Conservation (phyloP, 2,797 vertebrate genomes). For the Spheniscus humboldti region DNA sequence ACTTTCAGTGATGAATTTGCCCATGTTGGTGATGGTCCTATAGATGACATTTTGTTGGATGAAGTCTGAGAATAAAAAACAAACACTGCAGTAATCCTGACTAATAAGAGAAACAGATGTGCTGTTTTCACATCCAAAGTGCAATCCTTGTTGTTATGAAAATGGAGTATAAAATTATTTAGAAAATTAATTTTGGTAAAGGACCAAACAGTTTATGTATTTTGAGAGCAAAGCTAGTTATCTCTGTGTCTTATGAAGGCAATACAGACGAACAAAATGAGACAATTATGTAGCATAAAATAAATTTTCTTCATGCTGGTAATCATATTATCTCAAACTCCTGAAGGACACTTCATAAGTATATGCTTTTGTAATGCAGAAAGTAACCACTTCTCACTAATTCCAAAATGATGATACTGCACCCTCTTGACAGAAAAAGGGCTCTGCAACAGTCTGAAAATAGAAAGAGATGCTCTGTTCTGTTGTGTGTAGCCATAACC, state of each 20-base stretch:
- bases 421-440: not conserved
- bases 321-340: not conserved
- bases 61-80: slow-evolving; percentile 65
- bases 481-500: not conserved
- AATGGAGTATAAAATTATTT: not conserved
- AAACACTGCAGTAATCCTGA: not conserved
- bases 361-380: not conserved
- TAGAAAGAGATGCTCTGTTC: not conserved
- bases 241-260: not conserved
- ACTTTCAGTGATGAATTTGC: slow-evolving; percentile 66
- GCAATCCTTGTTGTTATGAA: not conserved
- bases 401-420: not conserved
- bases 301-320: not conserved
- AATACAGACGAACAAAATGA: not conserved
- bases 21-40: slow-evolving; percentile 47
- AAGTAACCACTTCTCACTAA: not conserved
- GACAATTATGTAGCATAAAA: not conserved
- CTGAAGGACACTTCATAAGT: not conserved
- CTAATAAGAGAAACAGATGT: not conserved
- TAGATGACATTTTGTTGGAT: slow-evolving; percentile 75
- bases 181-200: not conserved
- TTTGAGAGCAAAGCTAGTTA: not conserved
- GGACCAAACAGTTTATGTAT: not conserved
- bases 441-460: not conserved
- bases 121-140: not conserved